Evolutionary conservation across 2,113 vertebrate species (phyloP).

Genomic region (Gnathonemus echidnorhynchus): DNA sequence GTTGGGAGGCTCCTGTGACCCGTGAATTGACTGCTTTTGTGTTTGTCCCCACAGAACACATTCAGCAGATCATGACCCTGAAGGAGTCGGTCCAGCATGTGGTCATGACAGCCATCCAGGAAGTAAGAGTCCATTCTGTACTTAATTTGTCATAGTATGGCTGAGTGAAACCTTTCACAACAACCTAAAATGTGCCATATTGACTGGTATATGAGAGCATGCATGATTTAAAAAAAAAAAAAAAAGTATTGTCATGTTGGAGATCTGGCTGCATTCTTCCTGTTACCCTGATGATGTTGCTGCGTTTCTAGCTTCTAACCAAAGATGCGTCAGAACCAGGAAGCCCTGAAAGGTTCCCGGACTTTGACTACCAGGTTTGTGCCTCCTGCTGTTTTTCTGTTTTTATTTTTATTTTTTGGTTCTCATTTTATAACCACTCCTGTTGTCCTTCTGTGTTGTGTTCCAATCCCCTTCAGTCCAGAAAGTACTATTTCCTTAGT

Average conservation of each 20-base stretch:
- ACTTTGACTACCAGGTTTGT: slow-evolving; percentile 80
- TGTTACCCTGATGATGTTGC: slow-evolving; percentile 5
- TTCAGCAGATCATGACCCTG: slow-evolving; percentile 84
- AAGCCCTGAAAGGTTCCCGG: slow-evolving; percentile 69
- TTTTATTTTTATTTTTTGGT: neutral
- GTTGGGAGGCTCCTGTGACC: neutral
- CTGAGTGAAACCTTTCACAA: neutral
- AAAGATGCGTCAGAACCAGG: slow-evolving; percentile 68
- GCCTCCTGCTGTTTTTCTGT: neutral
- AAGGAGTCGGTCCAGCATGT: slow-evolving; percentile 86
- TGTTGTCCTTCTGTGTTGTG: neutral
- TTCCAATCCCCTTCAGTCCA: slow-evolving; percentile 58
- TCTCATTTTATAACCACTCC: neutral
- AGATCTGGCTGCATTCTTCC: neutral
- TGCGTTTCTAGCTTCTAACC: slow-evolving; percentile 62
- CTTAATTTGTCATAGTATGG: neutral
- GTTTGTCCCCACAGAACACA: slow-evolving; percentile 66
- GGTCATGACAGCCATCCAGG: slow-evolving; percentile 88
- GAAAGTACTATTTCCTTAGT: slow-evolving; percentile 85
- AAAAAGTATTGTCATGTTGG: neutral
- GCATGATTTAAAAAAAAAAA: neutral
- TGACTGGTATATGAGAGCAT: neutral
- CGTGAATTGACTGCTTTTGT: neutral
- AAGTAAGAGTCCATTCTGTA: slow-evolving; percentile 57
- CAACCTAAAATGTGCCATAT: neutral